phyloP scores from a whole-genome alignment of 2,797 vertebrate genomes.

The Cuniculus paca region DNA sequence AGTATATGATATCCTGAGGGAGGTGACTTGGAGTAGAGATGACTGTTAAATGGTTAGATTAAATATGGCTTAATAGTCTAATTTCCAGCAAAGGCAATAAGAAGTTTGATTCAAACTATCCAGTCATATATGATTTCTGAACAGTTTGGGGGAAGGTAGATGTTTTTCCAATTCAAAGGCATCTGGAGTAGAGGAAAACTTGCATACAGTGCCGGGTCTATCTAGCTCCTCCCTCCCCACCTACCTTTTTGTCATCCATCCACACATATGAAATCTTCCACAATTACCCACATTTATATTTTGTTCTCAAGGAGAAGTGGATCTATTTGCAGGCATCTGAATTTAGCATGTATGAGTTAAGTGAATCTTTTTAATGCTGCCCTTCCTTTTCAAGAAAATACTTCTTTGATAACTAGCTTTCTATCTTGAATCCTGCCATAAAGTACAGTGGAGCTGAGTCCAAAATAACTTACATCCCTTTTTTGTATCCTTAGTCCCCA shows the following conservation, averaged over 20 bases:
- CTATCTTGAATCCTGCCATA: neutral
- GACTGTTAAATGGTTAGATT: slow-evolving; percentile 32
- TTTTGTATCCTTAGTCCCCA: neutral
- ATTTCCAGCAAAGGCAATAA: slow-evolving; percentile 47
- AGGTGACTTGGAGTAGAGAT: neutral
- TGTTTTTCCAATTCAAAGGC: slow-evolving; percentile 33
- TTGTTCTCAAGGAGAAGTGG: slow-evolving; percentile 43
- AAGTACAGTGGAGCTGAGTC: neutral
- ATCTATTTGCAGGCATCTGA: neutral
- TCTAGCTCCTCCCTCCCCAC: neutral
- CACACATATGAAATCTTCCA: neutral
- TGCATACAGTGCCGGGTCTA: neutral
- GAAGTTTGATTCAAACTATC: slow-evolving; percentile 66
- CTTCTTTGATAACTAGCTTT: slow-evolving; percentile 18
- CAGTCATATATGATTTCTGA: slow-evolving; percentile 53
- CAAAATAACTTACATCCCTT: neutral
- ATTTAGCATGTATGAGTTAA: neutral
- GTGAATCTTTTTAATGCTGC: neutral
- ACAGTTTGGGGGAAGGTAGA: neutral
- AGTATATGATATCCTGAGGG: neutral
- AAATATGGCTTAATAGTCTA: slow-evolving; percentile 53
- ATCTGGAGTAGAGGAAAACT: neutral
- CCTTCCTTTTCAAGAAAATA: slow-evolving; percentile 51
- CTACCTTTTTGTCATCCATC: neutral
- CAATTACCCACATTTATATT: neutral